phyloP scores from a whole-genome alignment of 2,797 vertebrate genomes.

The Sebastes goodei region DNA sequence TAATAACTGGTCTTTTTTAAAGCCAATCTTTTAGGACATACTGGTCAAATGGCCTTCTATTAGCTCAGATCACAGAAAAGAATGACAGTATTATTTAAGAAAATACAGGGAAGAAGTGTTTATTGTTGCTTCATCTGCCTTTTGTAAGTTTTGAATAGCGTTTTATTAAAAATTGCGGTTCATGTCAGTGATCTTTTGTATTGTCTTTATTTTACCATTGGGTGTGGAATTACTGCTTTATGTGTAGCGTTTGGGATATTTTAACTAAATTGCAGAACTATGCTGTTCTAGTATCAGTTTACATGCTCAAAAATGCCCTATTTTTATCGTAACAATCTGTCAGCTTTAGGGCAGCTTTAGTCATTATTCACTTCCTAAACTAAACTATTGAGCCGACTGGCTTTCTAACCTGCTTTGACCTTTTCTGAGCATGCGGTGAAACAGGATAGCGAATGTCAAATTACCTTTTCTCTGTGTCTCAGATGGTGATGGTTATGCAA shows the following conservation, averaged over 20 bases:
- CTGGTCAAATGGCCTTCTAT: slow-evolving; percentile 33
- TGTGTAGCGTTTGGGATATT: neutral
- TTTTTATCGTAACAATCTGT: neutral
- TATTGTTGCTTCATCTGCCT: slow-evolving; percentile 78
- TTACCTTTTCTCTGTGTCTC: slow-evolving; percentile 48
- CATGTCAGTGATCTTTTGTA: slow-evolving; percentile 78
- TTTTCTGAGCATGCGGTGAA: slow-evolving; percentile 54
- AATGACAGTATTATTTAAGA: slow-evolving; percentile 78
- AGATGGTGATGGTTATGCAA: slow-evolving; percentile 63
- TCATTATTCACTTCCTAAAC: neutral
- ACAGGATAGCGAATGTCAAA: slow-evolving; percentile 60
- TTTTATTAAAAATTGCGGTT: slow-evolving; percentile 84
- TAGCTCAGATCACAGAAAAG: slow-evolving; percentile 24
- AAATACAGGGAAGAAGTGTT: slow-evolving; percentile 63
- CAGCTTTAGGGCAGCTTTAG: neutral
- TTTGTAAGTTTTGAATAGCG: slow-evolving; percentile 82
- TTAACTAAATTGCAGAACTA: neutral
- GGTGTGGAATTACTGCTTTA: slow-evolving; percentile 44
- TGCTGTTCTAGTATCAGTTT: neutral
- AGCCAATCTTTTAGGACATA: slow-evolving; percentile 35
- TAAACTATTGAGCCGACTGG: neutral
- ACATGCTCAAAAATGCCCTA: neutral
- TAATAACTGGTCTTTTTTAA: slow-evolving; percentile 46
- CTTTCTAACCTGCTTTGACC: slow-evolving; percentile 54
- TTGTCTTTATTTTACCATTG: slow-evolving; percentile 79